Evolutionary conservation across 2,888 invertebrate genomes (phyloP).

Genomic region (Myopa tessellatipennis): DNA sequence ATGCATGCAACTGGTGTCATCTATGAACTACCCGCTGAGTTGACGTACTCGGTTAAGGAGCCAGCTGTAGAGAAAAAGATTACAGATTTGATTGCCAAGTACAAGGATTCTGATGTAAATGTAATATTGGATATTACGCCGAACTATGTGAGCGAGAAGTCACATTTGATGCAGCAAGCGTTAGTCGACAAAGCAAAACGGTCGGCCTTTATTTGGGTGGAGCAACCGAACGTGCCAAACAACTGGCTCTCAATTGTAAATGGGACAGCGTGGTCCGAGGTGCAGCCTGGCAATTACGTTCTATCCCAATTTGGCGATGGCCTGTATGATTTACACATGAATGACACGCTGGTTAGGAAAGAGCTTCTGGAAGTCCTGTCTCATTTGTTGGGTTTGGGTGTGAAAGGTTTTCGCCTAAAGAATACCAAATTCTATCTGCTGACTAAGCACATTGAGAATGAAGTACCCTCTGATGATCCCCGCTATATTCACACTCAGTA

Average conservation of each 20-base stretch:
- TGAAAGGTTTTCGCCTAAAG: slow-evolving; percentile 80
- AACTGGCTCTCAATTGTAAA: slow-evolving; percentile 75
- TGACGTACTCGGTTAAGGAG: slow-evolving; percentile 73
- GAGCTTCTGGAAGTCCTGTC: slow-evolving; percentile 76
- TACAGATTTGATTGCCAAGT: slow-evolving; percentile 58
- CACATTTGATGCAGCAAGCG: slow-evolving; percentile 77
- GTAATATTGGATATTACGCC: slow-evolving; percentile 82
- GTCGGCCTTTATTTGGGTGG: slow-evolving; percentile 84
- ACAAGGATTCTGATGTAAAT: slow-evolving; percentile 69
- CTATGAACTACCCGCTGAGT: slow-evolving; percentile 73
- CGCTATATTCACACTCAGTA: slow-evolving; percentile 71
- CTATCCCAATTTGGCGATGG: slow-evolving; percentile 78
- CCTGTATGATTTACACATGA: slow-evolving; percentile 86
- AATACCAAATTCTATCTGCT: slow-evolving; percentile 75
- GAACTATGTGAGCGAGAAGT: slow-evolving; percentile 76
- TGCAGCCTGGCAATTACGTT: slow-evolving; percentile 71
- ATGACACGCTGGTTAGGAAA: slow-evolving; percentile 74
- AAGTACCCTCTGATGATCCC: slow-evolving; percentile 56
- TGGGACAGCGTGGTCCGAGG: slow-evolving; percentile 61
- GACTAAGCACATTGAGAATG: slow-evolving; percentile 69
- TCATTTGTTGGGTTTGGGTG: slow-evolving; percentile 81
- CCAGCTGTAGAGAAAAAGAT: slow-evolving; percentile 61
- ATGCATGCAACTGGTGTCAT: slow-evolving; percentile 76
- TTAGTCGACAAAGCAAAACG: slow-evolving; percentile 74
- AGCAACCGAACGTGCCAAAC: slow-evolving; percentile 71